Percentiles rank a stretch among this genome's conserved stretches.
These are phyloP conservation scores for Muschampia plurimacula DNA, from an alignment of 2,888 invertebrate species.

Conservation along the genomic window DNA sequence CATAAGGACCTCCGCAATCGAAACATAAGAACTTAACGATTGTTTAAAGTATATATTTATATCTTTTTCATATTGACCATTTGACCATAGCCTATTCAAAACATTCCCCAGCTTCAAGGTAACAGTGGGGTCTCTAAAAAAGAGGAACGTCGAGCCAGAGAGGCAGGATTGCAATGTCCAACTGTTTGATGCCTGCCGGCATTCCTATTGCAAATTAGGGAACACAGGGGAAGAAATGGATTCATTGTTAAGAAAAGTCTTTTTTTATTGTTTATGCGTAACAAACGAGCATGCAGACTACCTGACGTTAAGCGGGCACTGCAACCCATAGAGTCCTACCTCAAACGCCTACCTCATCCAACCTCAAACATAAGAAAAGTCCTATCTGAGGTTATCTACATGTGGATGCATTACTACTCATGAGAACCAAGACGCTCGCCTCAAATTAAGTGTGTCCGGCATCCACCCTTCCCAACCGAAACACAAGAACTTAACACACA, in stretches of 20 bases:
- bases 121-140: slow-evolving; percentile 30
- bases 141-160: slow-evolving; percentile 2
- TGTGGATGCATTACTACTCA: too few species aligned
- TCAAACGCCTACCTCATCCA: too few species aligned
- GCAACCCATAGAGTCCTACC: too few species aligned
- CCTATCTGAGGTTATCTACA: too few species aligned
- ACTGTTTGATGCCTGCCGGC: slow-evolving; percentile 18
- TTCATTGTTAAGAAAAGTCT: slow-evolving; percentile 1
- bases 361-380: too few species aligned
- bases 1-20: background rate
- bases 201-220: slow-evolving; percentile 22
- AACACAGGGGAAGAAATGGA: slow-evolving; percentile 11
- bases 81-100: slow-evolving; percentile 26
- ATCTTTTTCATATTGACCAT: slow-evolving; percentile 19
- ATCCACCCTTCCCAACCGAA: too few species aligned
- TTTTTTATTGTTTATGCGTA: background rate
- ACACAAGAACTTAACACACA: too few species aligned
- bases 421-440: too few species aligned
- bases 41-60: background rate
- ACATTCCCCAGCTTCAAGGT: slow-evolving; percentile 29
- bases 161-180: slow-evolving; percentile 19
- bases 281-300: too few species aligned
- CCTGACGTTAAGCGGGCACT: too few species aligned
- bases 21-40: background rate
- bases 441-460: too few species aligned